Percentiles rank a stretch among this genome's conserved stretches.
These are phyloP conservation scores for Mustela erminea DNA, from an alignment of 2,797 vertebrate species.

Conservation along the genomic window DNA sequence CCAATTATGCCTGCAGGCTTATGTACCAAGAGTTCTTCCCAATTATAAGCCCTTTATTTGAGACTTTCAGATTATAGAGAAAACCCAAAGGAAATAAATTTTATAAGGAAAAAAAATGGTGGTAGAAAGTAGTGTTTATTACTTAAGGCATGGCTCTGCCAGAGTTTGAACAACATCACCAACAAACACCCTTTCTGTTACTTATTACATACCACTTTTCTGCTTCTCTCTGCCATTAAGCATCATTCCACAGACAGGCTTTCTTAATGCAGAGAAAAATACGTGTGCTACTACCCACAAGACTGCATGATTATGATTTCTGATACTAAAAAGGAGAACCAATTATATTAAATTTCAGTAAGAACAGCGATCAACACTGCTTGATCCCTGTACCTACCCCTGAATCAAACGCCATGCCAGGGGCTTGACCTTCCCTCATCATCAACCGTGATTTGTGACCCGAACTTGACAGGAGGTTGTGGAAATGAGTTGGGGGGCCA, in stretches of 20 bases:
- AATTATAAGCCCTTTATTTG: neutral
- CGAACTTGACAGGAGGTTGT: neutral
- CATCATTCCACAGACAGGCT: neutral
- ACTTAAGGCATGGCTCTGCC: neutral
- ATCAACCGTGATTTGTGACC: neutral
- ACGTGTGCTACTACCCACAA: neutral
- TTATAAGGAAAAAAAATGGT: no score
- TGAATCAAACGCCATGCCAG: neutral
- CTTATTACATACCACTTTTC: neutral
- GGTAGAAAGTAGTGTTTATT: neutral
- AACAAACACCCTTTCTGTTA: neutral
- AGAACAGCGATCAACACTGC: neutral
- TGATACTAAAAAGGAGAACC: neutral
- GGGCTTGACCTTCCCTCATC: neutral
- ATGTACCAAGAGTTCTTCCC: neutral
- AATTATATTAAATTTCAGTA: neutral
- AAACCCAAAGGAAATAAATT: neutral
- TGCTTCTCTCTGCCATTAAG: neutral
- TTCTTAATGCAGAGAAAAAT: neutral
- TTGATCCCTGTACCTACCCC: fast-evolving
- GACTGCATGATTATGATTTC: neutral
- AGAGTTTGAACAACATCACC: neutral
- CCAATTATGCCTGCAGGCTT: neutral
- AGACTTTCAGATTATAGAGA: neutral
- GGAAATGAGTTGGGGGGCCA: neutral